These are phyloP conservation scores for Agrotis exclamationis DNA, from an alignment of 2,888 invertebrate genomes.

Conservation along the genomic window DNA sequence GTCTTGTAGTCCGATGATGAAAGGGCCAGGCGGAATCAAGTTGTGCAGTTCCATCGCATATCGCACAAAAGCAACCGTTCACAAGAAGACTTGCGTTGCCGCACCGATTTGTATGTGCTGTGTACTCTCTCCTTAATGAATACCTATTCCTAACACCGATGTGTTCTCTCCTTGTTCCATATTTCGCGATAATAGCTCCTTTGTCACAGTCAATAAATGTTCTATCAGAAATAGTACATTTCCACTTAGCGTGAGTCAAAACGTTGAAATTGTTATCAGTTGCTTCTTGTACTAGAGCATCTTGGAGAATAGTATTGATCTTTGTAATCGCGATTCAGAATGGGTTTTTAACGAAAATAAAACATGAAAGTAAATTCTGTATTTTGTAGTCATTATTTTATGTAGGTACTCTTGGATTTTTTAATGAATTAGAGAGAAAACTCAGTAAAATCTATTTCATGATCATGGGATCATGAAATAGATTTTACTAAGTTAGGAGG, in stretches of 20 bases:
- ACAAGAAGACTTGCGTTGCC: not conserved
- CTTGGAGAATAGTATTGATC: conserved; percentile 9
- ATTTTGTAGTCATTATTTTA: too few species aligned
- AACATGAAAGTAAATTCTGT: too few species aligned
- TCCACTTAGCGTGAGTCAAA: conserved; percentile 35
- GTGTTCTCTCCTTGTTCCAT: conserved; percentile 31
- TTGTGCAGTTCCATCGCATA: too few species aligned
- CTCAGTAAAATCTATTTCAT: too few species aligned
- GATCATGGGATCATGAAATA: too few species aligned
- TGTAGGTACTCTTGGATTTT: too few species aligned
- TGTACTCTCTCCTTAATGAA: conserved; percentile 21
- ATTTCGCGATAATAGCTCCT: conserved; percentile 33
- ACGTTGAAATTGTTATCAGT: conserved; percentile 29
- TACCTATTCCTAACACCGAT: conserved; percentile 14
- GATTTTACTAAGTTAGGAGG: too few species aligned
- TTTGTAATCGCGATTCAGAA: conserved; percentile 6
- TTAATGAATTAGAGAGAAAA: too few species aligned
- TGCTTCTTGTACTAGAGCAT: not conserved
- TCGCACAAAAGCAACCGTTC: not conserved
- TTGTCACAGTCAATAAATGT: conserved; percentile 33
- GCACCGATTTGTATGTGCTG: not conserved
- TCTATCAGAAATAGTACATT: conserved; percentile 37
- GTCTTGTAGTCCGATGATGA: too few species aligned
- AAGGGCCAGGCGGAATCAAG: too few species aligned
- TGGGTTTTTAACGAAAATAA: too few species aligned